Conservation (phyloP, 1,140 invertebrate species). For the Metaphire vulgaris region DNA sequence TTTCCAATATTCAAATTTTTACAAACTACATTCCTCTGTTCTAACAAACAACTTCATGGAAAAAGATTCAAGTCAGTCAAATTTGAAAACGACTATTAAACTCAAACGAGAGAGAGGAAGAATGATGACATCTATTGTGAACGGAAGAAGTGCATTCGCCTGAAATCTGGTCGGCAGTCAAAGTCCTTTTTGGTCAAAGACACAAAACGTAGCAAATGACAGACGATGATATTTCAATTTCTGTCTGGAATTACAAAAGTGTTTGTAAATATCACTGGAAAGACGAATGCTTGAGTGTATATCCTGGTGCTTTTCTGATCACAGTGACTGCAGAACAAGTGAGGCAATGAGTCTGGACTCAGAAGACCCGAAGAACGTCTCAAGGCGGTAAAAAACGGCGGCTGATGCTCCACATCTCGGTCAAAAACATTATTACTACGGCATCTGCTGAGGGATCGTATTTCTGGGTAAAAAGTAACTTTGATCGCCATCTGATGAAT, state of each 20-base stretch:
- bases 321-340: background rate
- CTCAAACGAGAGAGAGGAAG: too few relatives aligned
- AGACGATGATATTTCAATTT: too few relatives aligned
- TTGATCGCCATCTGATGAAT: conserved; percentile 73
- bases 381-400: background rate
- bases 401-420: background rate
- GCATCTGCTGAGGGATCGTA: background rate
- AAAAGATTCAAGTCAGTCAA: too few relatives aligned
- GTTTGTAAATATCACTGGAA: background rate
- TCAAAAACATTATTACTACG: background rate
- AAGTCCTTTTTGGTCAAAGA: too few relatives aligned
- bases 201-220: too few relatives aligned
- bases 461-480: background rate
- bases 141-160: too few relatives aligned
- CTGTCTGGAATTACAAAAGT: background rate
- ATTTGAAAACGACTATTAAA: too few relatives aligned
- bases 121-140: too few relatives aligned
- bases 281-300: background rate
- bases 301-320: background rate
- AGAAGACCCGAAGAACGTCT: background rate
- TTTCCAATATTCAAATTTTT: too few relatives aligned
- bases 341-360: background rate
- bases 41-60: too few relatives aligned
- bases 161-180: too few relatives aligned
- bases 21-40: too few relatives aligned